Base-by-base conservation (phyloP, 2,888 invertebrate species). In the Cylloceria caligata region DNA sequence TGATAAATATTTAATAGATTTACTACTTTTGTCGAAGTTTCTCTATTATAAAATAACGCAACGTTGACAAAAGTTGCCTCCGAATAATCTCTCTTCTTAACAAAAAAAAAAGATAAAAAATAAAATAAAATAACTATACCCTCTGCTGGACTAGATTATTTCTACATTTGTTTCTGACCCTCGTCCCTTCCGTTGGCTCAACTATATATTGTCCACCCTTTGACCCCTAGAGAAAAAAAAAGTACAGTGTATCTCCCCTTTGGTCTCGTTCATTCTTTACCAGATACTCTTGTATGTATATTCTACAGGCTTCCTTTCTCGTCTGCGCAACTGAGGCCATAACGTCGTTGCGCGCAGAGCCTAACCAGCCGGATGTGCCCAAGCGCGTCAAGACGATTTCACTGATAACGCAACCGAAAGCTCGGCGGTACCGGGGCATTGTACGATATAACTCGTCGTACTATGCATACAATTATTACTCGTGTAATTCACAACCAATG, bases 371-470 rank as follows among this genome's bases (percentile, higher is more conserved):
- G 75, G 62, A 72, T 67, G 79, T 79, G 75, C 45, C 82, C 75
- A 47, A 79, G 67, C 82, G 82, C 83, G 72, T 78, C 83, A 80
- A 84, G 81, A 83, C 82, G 84, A 85, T 85, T 85, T 84, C 80
- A 84, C 85, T 78, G 85, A 85, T 85, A 85, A 85, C 82, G 84
- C 84, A 82, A 84, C 85, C 74, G 80, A 84, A 80, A 83, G 84
- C 78, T 78, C 78, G 27, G 68, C 34, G 69, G 57, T 42, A 36
- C 16, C 49, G 36, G 74, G 47, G 74, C 78, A 81, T 74, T 77
- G 72, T 55, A 73, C 81, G 77, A 68, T 71, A 71, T 71, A 71
- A 52, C n/a, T 36, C n/a, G 39, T 52, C 21, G 7, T 71, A 19
- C 52, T 36, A 34, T 60, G 9, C n/a, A 34, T n/a, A 24, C 1